Conservation (phyloP, 2,113 vertebrate genomes). For the Hipposideros armiger region DNA sequence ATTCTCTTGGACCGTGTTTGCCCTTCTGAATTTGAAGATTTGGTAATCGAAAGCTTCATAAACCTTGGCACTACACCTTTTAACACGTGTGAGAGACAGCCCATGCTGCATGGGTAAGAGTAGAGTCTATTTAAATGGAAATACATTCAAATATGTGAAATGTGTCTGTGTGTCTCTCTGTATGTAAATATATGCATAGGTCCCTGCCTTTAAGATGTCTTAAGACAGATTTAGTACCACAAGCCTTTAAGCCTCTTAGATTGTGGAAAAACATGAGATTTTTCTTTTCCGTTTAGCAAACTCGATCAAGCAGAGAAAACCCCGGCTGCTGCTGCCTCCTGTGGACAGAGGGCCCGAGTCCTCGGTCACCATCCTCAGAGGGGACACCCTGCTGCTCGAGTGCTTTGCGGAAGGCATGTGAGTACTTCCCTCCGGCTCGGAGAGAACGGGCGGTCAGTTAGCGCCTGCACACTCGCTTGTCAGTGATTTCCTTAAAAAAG, state of each 20-base stretch:
- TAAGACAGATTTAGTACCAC: not conserved
- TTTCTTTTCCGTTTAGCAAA: conserved; percentile 88
- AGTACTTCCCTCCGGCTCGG: conserved; percentile 77
- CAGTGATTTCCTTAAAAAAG: too few species aligned
- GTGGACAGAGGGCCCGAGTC: conserved; percentile 86
- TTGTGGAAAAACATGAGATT: not conserved
- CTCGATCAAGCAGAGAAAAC: conserved; percentile 92
- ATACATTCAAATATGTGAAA: not conserved
- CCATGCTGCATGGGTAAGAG: not conserved
- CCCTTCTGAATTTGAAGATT: not conserved
- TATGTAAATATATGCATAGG: too few species aligned
- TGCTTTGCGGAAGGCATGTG: conserved; percentile 98
- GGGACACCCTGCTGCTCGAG: conserved; percentile 92
- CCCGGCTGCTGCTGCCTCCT: conserved; percentile 92
- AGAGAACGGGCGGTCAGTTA: too few species aligned
- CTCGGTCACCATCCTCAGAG: conserved; percentile 90
- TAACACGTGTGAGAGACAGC: not conserved
- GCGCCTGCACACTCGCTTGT: too few species aligned
- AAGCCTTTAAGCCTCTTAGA: not conserved
- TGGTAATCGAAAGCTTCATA: not conserved
- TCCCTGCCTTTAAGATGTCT: not conserved
- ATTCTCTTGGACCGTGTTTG: not conserved
- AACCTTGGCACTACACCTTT: not conserved
- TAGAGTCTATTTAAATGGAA: not conserved
- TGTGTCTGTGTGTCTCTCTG: not conserved